phyloP scores from a whole-genome alignment of 2,888 invertebrate species.

The Euproctis similis region DNA sequence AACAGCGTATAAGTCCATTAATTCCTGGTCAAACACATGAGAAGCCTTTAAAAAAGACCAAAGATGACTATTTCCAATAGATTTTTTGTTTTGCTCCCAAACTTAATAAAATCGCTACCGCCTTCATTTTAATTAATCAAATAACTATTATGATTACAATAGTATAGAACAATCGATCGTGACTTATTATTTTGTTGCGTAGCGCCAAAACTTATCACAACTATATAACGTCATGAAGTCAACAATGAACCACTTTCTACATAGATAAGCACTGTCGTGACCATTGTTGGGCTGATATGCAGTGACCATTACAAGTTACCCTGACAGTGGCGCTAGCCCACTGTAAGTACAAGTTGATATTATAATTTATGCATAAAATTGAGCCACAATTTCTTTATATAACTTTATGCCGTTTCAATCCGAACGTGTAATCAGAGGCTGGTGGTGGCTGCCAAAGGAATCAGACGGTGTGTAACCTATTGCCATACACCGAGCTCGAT shows the following conservation, averaged over 20 bases:
- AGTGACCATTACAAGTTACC: slow-evolving; percentile 23
- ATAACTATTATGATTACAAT: slow-evolving; percentile 33
- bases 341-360: slow-evolving; percentile 5
- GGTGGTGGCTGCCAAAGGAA: too few relatives aligned
- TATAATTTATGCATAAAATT: too few relatives aligned
- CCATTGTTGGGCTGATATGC: slow-evolving; percentile 38
- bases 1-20: too few relatives aligned
- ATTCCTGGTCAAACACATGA: too few relatives aligned
- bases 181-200: slow-evolving; percentile 49
- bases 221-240: slow-evolving; percentile 44
- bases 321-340: slow-evolving; percentile 21
- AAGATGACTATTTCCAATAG: too few relatives aligned
- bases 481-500: too few relatives aligned
- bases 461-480: too few relatives aligned
- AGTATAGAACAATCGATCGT: slow-evolving; percentile 57
- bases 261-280: slow-evolving; percentile 41
- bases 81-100: too few relatives aligned
- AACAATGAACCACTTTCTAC: slow-evolving; percentile 69
- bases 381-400: too few relatives aligned
- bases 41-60: too few relatives aligned
- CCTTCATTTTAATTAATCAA: slow-evolving; percentile 21
- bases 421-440: too few relatives aligned
- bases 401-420: too few relatives aligned
- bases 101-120: slow-evolving; percentile 13
- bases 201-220: slow-evolving; percentile 48